Evolutionary conservation across 2,888 invertebrate species (phyloP), one percentile per base, ranked within the genome.

Genomic region (Sisyra nigra): DNA sequence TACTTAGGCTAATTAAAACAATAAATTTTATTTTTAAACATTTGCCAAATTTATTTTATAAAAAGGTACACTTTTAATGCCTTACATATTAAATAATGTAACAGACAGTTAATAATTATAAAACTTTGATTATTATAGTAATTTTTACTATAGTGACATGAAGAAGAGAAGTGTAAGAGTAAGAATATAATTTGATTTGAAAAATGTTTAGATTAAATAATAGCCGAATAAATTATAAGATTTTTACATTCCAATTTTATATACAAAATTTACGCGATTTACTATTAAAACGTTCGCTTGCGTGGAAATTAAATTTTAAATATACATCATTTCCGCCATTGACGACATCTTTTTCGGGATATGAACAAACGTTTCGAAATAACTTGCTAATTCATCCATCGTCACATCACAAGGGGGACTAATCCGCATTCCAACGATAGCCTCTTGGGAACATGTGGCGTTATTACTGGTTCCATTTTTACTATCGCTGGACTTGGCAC

Each of bases 311-410:
- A 39, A 39, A 19, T 38, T 44, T 74, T 72, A 87, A 66, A 89
- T 92, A 61, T 94, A 94, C 93, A 93, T 94, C 91, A 92, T 92
- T 69, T 93, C 92, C 46, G 93, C 93, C 93, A 93, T 93, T 45
- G 82, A 78, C 39, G 92, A 92, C 93, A 94, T 94, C 63, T 94
- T 93, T 66, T 91, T 91, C 50, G 93, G 93, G 69, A 94, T 92
- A 71, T 93, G 86, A 51, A 93, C 87, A 67, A 87, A 80, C 48
- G 89, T 86, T 66, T 94, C 93, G 63, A 94, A 91, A 65, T 94
- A 94, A 61, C 89, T 84, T 47, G 93, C 92, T 54, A 94, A 69
- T 66, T 94, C 94, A 61, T 91, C 89, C 54, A 92, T 92, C 38
- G 88, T 89, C 41, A 89, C 77, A 68, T 93, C 92, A 64, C 82